These are phyloP conservation scores for Cephonodes hylas DNA, from an alignment of 2,888 invertebrate genomes.

Conservation along the genomic window DNA sequence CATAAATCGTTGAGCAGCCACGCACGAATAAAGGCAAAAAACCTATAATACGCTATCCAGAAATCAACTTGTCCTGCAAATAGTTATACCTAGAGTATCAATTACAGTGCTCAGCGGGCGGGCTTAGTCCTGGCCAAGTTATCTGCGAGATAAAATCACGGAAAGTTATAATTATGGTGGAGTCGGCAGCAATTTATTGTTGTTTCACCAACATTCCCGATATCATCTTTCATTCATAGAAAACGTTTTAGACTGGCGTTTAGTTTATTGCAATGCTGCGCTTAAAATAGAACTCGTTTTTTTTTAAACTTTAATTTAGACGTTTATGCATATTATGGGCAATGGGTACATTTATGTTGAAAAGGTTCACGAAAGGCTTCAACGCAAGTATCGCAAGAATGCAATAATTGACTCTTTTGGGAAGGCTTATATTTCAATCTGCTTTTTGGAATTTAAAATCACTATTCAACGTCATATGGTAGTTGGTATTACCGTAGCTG, in stretches of 20 bases:
- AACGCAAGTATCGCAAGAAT: too few species aligned
- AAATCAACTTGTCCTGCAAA: not conserved
- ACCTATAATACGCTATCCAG: not conserved
- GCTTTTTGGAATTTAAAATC: too few species aligned
- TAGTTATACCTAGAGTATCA: not conserved
- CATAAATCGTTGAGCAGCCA: too few species aligned
- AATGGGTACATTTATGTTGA: too few species aligned
- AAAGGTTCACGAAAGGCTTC: too few species aligned
- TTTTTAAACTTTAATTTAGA: too few species aligned
- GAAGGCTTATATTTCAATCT: too few species aligned
- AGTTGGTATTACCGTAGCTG: too few species aligned
- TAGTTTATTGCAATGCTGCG: not conserved
- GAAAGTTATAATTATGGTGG: not conserved
- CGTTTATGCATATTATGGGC: too few species aligned
- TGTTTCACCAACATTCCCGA: slow-evolving; percentile 3
- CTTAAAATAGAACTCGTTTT: too few species aligned
- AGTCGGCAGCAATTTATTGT: slow-evolving; percentile 4
- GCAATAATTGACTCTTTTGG: too few species aligned
- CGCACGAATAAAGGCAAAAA: not conserved
- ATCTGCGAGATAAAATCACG: slow-evolving; percentile 5
- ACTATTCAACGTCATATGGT: too few species aligned
- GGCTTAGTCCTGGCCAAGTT: not conserved
- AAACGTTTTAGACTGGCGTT: not conserved
- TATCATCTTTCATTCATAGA: slow-evolving; percentile 5
- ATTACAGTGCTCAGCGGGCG: not conserved